These are phyloP conservation scores for Coptodon bakossiorum DNA, from an alignment of 2,113 vertebrate species.

Conservation along the genomic window DNA sequence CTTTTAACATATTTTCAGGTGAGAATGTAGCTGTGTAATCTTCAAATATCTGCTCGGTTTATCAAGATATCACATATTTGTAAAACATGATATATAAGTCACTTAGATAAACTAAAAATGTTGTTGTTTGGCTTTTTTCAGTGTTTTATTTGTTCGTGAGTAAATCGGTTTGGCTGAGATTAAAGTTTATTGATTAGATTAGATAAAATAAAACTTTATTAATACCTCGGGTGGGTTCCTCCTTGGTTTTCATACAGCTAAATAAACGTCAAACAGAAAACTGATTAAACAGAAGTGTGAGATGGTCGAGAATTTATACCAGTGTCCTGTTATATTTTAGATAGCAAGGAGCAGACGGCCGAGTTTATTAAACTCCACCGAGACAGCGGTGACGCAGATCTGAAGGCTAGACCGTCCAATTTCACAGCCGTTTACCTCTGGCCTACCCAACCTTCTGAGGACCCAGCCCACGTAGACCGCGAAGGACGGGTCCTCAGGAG, in stretches of 20 bases:
- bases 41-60: background rate
- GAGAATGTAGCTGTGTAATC: background rate
- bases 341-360: background rate
- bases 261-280: background rate
- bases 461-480: accelerated
- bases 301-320: no score
- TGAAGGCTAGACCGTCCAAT: background rate
- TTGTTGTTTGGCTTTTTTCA: background rate
- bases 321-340: background rate
- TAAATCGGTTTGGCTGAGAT: background rate
- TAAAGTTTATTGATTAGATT: background rate
- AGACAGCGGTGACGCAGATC: background rate
- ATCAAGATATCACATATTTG: background rate
- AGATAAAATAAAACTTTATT: background rate
- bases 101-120: background rate
- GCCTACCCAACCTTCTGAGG: background rate
- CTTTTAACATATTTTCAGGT: background rate
- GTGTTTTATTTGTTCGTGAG: background rate
- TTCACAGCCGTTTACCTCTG: background rate
- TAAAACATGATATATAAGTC: background rate
- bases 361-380: background rate
- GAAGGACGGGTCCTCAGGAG: background rate
- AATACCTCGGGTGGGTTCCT: background rate
- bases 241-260: background rate
- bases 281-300: no score